These are phyloP conservation scores for Sipha maydis DNA, from an alignment of 2,888 invertebrate genomes.

Conservation along the genomic window DNA sequence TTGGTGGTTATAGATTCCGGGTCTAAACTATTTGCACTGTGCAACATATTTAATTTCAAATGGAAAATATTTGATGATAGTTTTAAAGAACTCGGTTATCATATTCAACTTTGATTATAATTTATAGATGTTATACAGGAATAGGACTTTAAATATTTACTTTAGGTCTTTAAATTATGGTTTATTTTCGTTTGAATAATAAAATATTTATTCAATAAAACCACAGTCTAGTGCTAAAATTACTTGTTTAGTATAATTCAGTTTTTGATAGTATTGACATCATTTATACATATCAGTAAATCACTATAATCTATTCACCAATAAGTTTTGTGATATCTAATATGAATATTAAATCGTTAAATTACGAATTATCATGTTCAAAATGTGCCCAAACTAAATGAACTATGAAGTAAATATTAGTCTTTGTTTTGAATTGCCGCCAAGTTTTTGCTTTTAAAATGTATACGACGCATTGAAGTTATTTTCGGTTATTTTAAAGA, in stretches of 20 bases:
- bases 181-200: neutral
- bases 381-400: neutral
- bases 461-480: neutral
- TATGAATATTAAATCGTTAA: neutral
- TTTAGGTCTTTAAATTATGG: neutral
- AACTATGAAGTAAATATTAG: neutral
- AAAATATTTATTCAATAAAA: too few species aligned
- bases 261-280: neutral
- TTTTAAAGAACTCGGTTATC: neutral
- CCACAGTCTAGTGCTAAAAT: too few species aligned
- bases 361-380: neutral
- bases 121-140: neutral
- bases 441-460: neutral
- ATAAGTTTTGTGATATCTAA: too few species aligned
- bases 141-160: too few species aligned
- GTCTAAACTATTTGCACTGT: too few species aligned
- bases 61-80: neutral
- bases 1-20: too few species aligned
- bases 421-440: neutral
- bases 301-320: too few species aligned
- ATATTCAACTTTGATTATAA: too few species aligned
- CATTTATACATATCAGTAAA: neutral
- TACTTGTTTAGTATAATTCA: too few species aligned
- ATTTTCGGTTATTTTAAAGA: slow-evolving; percentile 22
- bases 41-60: neutral